phyloP scores from a whole-genome alignment of 37 sponge, comb jelly and placozoan species.

The Halisarca cf. caerulea region DNA sequence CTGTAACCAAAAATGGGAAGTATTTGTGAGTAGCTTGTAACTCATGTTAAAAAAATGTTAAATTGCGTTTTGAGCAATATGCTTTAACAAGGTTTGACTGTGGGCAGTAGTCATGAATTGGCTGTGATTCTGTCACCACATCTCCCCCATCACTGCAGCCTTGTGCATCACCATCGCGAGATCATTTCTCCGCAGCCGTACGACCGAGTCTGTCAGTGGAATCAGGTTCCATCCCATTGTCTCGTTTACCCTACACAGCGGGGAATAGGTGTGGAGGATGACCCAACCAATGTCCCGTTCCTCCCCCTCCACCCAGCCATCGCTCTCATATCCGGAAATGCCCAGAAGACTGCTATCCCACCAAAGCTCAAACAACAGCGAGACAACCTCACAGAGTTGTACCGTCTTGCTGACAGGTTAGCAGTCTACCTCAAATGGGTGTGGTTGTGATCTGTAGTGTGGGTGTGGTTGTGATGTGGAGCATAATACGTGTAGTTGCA shows the following conservation, averaged over 20 bases:
- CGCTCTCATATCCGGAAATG: constrained; percentile 43
- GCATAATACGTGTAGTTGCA: not conserved
- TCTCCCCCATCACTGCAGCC: too few species aligned
- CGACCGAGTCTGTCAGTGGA: constrained; percentile 42
- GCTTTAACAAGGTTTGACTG: too few species aligned
- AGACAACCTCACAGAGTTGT: constrained; percentile 48
- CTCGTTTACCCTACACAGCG: constrained; percentile 28
- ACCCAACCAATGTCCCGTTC: constrained; percentile 6
- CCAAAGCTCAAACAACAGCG: constrained; percentile 32
- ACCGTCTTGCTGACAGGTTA: constrained; percentile 49
- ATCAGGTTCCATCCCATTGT: constrained; percentile 51
- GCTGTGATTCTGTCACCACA: too few species aligned
- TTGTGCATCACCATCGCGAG: not conserved
- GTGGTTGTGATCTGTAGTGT: too few species aligned
- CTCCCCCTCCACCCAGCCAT: constrained; percentile 67
- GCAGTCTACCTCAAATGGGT: not conserved
- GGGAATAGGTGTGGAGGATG: not conserved
- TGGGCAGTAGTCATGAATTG: too few species aligned
- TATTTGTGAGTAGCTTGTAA: too few species aligned
- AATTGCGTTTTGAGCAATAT: too few species aligned
- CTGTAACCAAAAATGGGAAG: too few species aligned
- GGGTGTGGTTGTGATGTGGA: not conserved
- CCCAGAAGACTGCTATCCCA: constrained; percentile 6
- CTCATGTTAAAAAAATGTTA: too few species aligned
- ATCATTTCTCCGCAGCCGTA: constrained; percentile 36